These are phyloP conservation scores for Crotophaga sulcirostris DNA, from an alignment of 2,113 vertebrate genomes.

Conservation along the genomic window DNA sequence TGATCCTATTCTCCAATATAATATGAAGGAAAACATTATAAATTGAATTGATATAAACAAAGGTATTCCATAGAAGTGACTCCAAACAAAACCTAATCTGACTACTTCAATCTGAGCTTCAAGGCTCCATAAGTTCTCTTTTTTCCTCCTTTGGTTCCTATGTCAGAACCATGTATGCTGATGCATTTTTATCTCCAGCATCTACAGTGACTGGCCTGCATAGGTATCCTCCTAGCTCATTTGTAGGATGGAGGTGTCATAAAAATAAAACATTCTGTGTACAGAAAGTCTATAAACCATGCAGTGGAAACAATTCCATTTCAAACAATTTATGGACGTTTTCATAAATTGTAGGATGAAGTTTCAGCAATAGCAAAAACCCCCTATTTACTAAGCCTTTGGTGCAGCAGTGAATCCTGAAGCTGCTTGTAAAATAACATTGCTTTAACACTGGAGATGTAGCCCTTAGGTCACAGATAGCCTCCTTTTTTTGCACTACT, in stretches of 20 bases:
- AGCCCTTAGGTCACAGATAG: neutral
- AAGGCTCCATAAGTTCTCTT: neutral
- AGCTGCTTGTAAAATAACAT: neutral
- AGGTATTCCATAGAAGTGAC: neutral
- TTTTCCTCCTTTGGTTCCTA: neutral
- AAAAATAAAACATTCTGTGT: neutral
- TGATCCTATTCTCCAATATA: neutral
- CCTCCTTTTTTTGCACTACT: neutral
- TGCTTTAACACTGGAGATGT: neutral
- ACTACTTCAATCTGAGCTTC: neutral
- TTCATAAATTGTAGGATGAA: neutral
- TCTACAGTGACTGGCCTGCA: neutral
- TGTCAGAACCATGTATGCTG: neutral
- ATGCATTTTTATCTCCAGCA: neutral
- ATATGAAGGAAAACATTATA: neutral
- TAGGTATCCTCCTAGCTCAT: neutral
- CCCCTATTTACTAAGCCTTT: neutral
- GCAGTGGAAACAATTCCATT: neutral
- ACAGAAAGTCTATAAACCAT: neutral
- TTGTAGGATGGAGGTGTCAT: neutral
- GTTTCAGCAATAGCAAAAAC: neutral
- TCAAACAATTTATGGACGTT: neutral
- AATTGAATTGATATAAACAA: neutral
- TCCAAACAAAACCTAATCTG: neutral
- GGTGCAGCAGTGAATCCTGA: neutral